phyloP scores from a whole-genome alignment of 2,797 vertebrate species.

The Poliocrania exsul region DNA sequence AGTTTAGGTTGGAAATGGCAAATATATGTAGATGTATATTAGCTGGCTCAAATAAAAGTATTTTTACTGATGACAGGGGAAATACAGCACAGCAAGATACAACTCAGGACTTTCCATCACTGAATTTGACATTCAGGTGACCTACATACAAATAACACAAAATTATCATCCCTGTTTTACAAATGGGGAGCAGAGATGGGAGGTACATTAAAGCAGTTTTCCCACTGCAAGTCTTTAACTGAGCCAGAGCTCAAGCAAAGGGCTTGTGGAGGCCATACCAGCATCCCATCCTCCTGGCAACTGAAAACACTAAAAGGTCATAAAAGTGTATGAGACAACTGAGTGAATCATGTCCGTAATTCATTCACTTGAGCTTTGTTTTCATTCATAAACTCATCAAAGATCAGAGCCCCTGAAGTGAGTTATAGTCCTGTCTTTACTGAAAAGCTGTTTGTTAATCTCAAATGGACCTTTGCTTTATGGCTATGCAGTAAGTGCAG shows the following conservation, averaged over 20 bases:
- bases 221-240: background rate
- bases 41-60: background rate
- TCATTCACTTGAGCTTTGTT: conserved; percentile 38
- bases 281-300: background rate
- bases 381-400: conserved; percentile 49
- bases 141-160: background rate
- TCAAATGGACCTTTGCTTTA: conserved; percentile 1
- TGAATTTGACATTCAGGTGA: background rate
- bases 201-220: background rate
- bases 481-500: background rate
- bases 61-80: background rate
- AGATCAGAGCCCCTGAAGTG: conserved; percentile 21
- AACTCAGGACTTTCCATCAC: background rate
- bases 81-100: background rate
- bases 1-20: background rate
- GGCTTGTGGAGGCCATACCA: background rate
- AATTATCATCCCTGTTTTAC: background rate
- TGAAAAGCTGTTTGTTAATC: conserved; percentile 37
- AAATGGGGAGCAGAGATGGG: background rate
- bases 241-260: background rate
- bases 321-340: conserved; percentile 23
- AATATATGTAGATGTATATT: background rate
- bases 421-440: background rate
- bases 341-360: background rate
- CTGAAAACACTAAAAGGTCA: conserved; percentile 20